A percentile compares a stretch with the other conserved stretches of the same genome.
These are phyloP conservation scores for Odiellus spinosus DNA, from an alignment of 2,888 invertebrate species.

Conservation along the genomic window DNA sequence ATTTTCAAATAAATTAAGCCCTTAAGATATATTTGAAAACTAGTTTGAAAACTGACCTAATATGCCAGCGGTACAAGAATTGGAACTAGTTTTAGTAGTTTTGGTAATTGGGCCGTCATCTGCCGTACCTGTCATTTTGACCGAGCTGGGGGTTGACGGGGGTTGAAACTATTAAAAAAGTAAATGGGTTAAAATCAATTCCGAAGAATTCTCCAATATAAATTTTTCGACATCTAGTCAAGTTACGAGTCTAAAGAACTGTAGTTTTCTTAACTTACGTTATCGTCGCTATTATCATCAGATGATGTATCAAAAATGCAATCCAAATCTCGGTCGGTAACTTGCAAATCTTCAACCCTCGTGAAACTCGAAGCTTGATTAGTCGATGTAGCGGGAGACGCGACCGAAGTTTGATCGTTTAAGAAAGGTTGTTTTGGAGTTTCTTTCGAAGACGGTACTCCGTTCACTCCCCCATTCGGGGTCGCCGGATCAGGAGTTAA, in stretches of 20 bases:
- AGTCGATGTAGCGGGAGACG: slow-evolving; percentile 15
- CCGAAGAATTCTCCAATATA: no score
- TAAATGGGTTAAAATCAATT: no score
- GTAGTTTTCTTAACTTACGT: slow-evolving; percentile 59
- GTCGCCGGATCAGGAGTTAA: slow-evolving; percentile 10
- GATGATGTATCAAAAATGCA: slow-evolving; percentile 78
- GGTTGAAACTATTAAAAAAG: neutral
- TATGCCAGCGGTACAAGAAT: no score
- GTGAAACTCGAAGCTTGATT: slow-evolving; percentile 23
- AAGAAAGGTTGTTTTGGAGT: slow-evolving; percentile 12
- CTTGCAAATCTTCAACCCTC: slow-evolving; percentile 60
- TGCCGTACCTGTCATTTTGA: neutral
- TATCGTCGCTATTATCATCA: slow-evolving; percentile 74
- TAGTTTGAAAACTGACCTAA: no score
- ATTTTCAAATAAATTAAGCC: no score
- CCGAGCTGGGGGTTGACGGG: neutral
- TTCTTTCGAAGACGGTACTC: slow-evolving; percentile 1
- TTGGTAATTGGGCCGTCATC: no score
- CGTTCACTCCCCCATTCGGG: no score
- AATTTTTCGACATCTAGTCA: no score
- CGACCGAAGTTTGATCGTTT: slow-evolving; percentile 9
- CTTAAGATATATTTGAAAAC: no score
- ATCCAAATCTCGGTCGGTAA: slow-evolving; percentile 76
- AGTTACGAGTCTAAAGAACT: no score
- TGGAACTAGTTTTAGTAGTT: no score